Evolutionary conservation across 2,113 vertebrate species (phyloP), one percentile per base, ranked within the genome.

Genomic region (Tympanuchus pallidicinctus): DNA sequence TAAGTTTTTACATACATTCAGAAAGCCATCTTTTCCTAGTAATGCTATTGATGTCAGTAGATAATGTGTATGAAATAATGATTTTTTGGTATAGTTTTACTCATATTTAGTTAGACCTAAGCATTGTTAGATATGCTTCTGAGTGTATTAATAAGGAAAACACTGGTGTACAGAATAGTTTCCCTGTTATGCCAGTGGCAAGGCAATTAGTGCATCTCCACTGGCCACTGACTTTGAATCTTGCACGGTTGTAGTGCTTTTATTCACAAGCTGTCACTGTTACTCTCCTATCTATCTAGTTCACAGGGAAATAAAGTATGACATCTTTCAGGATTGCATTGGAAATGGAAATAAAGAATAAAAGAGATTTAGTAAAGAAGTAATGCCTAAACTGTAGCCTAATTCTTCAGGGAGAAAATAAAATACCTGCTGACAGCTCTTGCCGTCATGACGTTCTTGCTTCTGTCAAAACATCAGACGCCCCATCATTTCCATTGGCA

Each of bases 341-440:
- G 56, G 78, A 73, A 72, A 69, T 63, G 57, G 78, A 92, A 94
- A 95, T 66, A 82, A 91, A 89, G 81, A 36, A 61, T 76, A 86
- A 78, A 91, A 89, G 83, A 78, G 86, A 78, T 72, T 90, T 89
- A 88, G 54, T 84, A 59, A 89, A 91, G 94, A 95, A 72, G 48
- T 92, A 73, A 52, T 86, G 91, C 40, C 79, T 94, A 88, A 83
- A 88, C 86, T 90, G 61, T 61, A 84, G 67, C 76, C 90, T 57
- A 30, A 82, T 94, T 96, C 93, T 90, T 92, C 80, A 76, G 91
- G 64, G 63, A 89, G 69, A 82, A 92, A 93, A 94, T 86, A 80
- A 96, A 89, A 90, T 92, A 82, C 74, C 89, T 88, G 47, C 82
- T 86, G 94, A 90, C 95, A 97, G 82, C 82, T 96, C 70, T 89